Base-by-base conservation (phyloP, 2,113 vertebrate species). In the Pica pica region DNA sequence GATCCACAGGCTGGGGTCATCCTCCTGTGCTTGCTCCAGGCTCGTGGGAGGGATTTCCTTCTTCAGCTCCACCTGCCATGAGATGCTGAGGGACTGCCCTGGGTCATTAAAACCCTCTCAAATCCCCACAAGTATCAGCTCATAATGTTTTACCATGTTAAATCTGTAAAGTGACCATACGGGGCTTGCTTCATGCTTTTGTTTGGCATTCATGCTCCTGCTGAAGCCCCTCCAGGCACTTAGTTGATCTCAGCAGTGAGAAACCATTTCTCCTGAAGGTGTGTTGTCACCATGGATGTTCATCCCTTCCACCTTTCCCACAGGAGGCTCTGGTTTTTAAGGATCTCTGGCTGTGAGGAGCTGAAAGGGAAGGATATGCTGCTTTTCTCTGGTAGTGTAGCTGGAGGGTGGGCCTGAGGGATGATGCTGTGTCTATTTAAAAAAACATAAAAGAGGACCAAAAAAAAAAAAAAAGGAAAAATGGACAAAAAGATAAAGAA, bases 111-210 rank as follows among this genome's bases (percentile, higher is more conserved):
- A 83, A 65, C 30, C 14, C 19, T 70, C 41, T 46, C 8, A 35
- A 79, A 41, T 10, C 53, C 37, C 37, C 35, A 23, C 22, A 20
- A 16, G 23, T 46, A 47, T 56, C 35, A 35, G 14, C 69, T 44
- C 3, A 1, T 27, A 11, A 52, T 7, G 13, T 21, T 46, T 49
- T 12, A 52, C 20, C 8, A 1, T 0, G 6, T 37, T 79, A 55
- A 7, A 71, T 83, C 61, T 71, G 49, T 57, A 26, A 26, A 67
- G 39, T 16, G 55, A 37, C 53, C 35, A 1, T 21, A 9, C 17
- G 61, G 67, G 37, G 33, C 37, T 90, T 13, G 28, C 70, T 63
- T 42, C 16, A 2, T n/a, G 79, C 24, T 71, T 83, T 57, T 55
- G 20, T 63, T 79, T 37, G 61, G 75, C 60, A 19, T 24, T 47